These are phyloP conservation scores for Podarcis raffonei DNA, from an alignment of 2,113 vertebrate genomes.

Conservation along the genomic window DNA sequence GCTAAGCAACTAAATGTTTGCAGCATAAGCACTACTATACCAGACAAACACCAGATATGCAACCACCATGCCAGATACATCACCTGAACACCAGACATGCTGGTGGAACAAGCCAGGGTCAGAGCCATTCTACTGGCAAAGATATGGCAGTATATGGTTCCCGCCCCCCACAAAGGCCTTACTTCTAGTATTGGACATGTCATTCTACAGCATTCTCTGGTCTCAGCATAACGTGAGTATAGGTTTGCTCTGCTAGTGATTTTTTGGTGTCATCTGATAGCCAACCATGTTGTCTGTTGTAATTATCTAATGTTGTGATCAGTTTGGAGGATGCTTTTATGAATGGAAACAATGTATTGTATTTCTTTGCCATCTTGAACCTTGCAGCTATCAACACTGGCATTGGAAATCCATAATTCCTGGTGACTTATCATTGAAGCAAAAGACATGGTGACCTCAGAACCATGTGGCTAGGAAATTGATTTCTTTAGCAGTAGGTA, in stretches of 20 bases:
- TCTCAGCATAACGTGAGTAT: not conserved
- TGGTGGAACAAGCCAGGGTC: too few species aligned
- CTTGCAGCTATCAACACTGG: not conserved
- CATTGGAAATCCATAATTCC: not conserved
- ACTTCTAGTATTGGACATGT: not conserved
- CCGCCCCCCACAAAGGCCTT: not conserved
- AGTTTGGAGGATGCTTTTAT: not conserved
- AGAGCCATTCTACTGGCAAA: too few species aligned
- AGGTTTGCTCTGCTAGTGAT: not conserved
- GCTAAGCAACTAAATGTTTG: too few species aligned
- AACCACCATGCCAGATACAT: too few species aligned
- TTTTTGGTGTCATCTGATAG: not conserved
- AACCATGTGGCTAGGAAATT: not conserved
- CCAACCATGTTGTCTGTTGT: not conserved
- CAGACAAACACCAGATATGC: too few species aligned
- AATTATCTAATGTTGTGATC: not conserved
- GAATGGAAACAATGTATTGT: not conserved
- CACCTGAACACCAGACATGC: too few species aligned
- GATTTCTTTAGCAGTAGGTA: not conserved
- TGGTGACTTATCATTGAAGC: not conserved
- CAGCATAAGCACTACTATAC: too few species aligned
- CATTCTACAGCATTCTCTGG: not conserved
- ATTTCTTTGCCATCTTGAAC: not conserved
- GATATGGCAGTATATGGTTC: too few species aligned
- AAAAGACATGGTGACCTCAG: not conserved